These are phyloP conservation scores for Lasioglossum figueresi DNA, from an alignment of 2,888 invertebrate genomes.

Conservation along the genomic window DNA sequence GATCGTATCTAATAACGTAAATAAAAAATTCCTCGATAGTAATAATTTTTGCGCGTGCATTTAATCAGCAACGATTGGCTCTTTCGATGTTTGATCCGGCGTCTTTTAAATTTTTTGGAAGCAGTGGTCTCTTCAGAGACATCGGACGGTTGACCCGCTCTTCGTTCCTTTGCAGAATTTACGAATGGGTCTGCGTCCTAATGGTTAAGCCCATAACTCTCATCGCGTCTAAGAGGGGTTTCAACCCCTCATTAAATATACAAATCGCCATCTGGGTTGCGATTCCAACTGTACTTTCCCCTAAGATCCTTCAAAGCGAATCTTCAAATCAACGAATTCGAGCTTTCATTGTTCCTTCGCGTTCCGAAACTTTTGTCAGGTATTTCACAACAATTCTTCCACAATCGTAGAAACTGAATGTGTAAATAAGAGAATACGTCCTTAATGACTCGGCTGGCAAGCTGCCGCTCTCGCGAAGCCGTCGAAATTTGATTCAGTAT, in stretches of 20 bases:
- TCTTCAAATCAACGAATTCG: neutral
- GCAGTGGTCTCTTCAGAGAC: neutral
- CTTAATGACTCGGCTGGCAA: conserved; percentile 63
- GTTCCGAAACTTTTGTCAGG: neutral
- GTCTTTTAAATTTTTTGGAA: neutral
- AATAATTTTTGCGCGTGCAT: neutral
- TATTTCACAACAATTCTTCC: neutral
- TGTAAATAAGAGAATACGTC: neutral
- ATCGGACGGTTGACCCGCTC: neutral
- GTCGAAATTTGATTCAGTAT: conserved; percentile 58
- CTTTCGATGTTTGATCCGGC: neutral
- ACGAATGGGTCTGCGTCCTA: neutral
- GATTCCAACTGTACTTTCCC: neutral
- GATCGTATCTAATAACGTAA: neutral
- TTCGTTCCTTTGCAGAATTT: neutral
- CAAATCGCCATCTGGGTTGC: neutral
- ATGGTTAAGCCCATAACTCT: conserved; percentile 6
- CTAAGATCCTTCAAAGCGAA: neutral
- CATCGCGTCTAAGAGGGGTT: conserved; percentile 1
- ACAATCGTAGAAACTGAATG: neutral
- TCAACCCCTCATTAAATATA: conserved; percentile 13
- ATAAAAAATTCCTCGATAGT: neutral
- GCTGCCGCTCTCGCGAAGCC: conserved; percentile 39
- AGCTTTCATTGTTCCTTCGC: neutral
- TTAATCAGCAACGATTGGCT: neutral